Conservation (phyloP, 2,113 vertebrate species). For the Ptilonorhynchus violaceus region DNA sequence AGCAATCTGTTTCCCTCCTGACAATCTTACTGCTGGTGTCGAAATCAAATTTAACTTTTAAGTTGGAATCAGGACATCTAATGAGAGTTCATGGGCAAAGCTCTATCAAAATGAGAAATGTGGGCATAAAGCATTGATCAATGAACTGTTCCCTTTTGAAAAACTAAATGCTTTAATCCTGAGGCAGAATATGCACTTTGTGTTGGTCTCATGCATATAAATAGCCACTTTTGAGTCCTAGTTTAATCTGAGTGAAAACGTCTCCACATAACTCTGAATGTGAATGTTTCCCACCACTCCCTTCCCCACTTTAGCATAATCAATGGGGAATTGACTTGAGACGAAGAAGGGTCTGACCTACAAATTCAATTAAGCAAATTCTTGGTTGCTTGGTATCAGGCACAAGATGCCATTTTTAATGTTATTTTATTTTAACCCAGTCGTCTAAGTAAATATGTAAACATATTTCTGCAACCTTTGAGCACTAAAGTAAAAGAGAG, state of each 20-base stretch:
- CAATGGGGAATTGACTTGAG: background rate
- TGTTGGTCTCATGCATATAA: constrained; percentile 41
- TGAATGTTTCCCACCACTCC: background rate
- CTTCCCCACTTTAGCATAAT: background rate
- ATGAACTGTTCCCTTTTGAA: constrained; percentile 36
- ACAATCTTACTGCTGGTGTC: background rate
- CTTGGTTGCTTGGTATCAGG: background rate
- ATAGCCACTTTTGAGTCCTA: constrained; percentile 31
- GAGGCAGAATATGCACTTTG: constrained; percentile 69
- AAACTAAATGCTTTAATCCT: constrained; percentile 61
- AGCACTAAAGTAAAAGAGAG: background rate
- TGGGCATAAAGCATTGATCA: constrained; percentile 19
- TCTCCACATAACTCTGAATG: background rate
- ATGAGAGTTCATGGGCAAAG: constrained; percentile 36
- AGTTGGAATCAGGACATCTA: constrained; percentile 9
- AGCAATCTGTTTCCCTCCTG: background rate
- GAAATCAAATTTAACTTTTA: constrained; percentile 37
- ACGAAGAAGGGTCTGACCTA: background rate
- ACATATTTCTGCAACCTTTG: background rate
- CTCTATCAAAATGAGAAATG: constrained; percentile 52
- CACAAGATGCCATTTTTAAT: background rate
- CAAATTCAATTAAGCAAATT: constrained; percentile 6
- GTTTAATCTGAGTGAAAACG: background rate
- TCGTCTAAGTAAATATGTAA: background rate
- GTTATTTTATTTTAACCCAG: background rate